Conservation (phyloP, 2,113 vertebrate species). For the Rostratula benghalensis region DNA sequence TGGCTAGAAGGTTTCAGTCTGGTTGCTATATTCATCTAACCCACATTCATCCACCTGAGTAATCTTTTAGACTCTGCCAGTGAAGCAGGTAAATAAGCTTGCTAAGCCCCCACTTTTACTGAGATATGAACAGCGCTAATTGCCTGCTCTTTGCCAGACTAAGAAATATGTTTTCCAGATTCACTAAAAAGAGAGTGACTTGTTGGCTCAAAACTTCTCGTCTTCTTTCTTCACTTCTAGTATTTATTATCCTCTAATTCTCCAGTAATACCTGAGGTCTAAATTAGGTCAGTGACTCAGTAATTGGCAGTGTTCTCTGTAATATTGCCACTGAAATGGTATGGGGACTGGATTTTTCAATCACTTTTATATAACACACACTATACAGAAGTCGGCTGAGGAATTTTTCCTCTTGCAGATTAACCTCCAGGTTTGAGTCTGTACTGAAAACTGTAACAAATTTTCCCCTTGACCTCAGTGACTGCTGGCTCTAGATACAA, state of each 20-base stretch:
- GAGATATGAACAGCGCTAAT: neutral
- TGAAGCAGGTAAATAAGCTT: neutral
- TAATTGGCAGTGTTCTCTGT: slow-evolving; percentile 36
- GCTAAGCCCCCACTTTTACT: neutral
- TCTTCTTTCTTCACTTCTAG: slow-evolving; percentile 13
- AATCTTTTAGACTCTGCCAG: neutral
- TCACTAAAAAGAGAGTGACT: neutral
- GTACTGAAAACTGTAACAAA: neutral
- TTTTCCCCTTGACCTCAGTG: neutral
- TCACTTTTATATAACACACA: neutral
- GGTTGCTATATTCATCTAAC: neutral
- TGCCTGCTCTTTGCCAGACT: neutral
- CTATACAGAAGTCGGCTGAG: neutral
- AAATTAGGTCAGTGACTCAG: slow-evolving; percentile 47
- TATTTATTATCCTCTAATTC: slow-evolving; percentile 49
- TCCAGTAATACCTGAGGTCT: neutral
- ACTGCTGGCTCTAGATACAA: neutral
- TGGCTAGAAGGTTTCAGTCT: neutral
- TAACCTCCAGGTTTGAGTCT: neutral
- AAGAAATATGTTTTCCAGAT: slow-evolving; percentile 38
- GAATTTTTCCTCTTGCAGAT: neutral
- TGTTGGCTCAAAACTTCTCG: neutral
- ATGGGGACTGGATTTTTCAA: neutral
- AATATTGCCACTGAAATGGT: neutral
- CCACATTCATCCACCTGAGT: neutral